A percentile compares a stretch with the other conserved stretches of the same genome.
Conservation (phyloP, 2,888 invertebrate genomes). For the Hemaris fuciformis region DNA sequence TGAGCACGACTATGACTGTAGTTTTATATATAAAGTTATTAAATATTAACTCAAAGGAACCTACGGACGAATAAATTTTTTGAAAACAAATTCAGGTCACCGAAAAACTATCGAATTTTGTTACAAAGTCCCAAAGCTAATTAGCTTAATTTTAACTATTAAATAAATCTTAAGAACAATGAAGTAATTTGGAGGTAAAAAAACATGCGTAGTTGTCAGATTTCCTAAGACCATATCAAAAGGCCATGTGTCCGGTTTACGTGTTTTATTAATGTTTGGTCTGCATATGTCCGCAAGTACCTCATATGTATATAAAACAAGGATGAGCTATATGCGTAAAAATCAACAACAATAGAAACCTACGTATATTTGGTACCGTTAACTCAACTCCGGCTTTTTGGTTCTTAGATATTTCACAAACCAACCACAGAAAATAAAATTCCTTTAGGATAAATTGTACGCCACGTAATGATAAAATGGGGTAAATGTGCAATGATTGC, state of each 20-base stretch:
- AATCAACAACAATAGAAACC: slow-evolving; percentile 9
- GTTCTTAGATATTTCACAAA: not conserved
- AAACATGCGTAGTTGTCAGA: too few relatives aligned
- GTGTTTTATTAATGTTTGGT: not conserved
- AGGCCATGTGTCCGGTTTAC: too few relatives aligned
- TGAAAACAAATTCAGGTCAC: too few relatives aligned
- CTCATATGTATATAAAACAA: not conserved
- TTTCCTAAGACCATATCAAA: too few relatives aligned
- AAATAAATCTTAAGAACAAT: too few relatives aligned
- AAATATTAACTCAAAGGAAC: not conserved
- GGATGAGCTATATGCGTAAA: not conserved
- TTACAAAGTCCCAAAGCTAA: too few relatives aligned
- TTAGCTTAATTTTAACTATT: too few relatives aligned
- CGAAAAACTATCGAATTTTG: too few relatives aligned
- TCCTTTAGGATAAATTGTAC: not conserved
- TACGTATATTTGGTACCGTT: slow-evolving; percentile 9
- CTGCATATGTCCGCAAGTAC: not conserved
- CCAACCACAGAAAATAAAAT: not conserved
- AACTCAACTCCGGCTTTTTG: not conserved
- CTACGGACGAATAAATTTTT: not conserved
- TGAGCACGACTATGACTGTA: not conserved
- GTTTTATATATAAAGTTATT: not conserved
- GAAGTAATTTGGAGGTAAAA: too few relatives aligned
- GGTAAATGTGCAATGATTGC: not conserved
- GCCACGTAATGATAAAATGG: not conserved